These are phyloP conservation scores for Melopsittacus undulatus DNA, from an alignment of 2,797 vertebrate genomes.

Conservation along the genomic window DNA sequence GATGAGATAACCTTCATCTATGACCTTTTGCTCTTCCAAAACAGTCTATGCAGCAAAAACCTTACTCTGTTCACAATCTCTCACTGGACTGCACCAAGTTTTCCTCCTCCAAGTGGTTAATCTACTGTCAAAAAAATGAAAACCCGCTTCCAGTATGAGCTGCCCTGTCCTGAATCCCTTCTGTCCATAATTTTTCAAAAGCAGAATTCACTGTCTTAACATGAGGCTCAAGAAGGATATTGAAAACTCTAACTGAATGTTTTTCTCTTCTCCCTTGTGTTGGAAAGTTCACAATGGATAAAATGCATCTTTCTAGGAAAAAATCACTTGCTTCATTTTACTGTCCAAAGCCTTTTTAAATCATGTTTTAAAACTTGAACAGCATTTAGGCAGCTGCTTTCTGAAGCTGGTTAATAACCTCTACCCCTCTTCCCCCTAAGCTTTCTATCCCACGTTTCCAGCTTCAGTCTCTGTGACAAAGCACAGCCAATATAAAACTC, in stretches of 20 bases:
- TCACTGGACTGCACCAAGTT: neutral
- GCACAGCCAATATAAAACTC: neutral
- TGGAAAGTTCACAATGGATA: neutral
- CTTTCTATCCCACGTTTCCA: neutral
- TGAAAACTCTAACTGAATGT: neutral
- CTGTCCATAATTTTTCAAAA: neutral
- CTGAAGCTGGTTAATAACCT: conserved; percentile 3
- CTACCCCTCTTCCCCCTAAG: neutral
- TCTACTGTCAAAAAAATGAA: neutral
- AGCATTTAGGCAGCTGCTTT: neutral
- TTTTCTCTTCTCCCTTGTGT: neutral
- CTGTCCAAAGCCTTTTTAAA: neutral
- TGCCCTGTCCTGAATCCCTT: neutral
- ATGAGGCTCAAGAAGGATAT: neutral
- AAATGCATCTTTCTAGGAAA: conserved; percentile 18
- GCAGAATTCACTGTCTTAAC: neutral
- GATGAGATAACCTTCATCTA: neutral
- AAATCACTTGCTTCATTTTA: neutral
- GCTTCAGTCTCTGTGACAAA: neutral
- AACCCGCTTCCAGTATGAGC: neutral
- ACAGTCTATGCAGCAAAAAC: rapidly evolving
- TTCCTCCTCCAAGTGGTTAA: neutral
- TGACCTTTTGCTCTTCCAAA: neutral
- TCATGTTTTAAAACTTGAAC: neutral
- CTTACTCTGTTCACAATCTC: neutral